Percentiles rank a stretch among this genome's conserved stretches.
Conservation (phyloP, 2,113 vertebrate genomes). For the Hemiprocne comata region DNA sequence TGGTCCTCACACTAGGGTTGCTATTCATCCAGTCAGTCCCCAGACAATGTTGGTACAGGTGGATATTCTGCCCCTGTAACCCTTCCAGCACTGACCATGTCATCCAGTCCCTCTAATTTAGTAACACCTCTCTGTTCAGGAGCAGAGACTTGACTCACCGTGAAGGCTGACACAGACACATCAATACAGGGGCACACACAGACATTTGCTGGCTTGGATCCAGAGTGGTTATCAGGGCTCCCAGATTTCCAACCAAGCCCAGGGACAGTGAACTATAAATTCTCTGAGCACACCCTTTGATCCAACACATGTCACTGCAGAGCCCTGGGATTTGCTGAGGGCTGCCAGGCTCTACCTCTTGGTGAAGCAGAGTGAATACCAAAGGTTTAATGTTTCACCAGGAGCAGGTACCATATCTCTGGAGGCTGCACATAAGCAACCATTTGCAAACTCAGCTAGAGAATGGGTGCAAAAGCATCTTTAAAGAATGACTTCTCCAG, state of each 20-base stretch:
- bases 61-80: background rate
- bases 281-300: background rate
- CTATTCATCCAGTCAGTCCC: rapidly evolving
- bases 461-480: background rate
- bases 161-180: background rate
- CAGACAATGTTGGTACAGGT: background rate
- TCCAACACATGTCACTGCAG: background rate
- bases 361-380: background rate
- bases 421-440: background rate
- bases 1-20: background rate
- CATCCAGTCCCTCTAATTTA: background rate
- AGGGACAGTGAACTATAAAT: background rate
- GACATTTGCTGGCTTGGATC: background rate
- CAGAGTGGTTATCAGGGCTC: background rate
- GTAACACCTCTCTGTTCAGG: background rate
- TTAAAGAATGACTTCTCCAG: background rate
- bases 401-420: background rate
- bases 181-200: background rate
- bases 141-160: background rate
- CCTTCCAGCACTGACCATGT: background rate
- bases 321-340: background rate
- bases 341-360: background rate
- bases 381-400: background rate
- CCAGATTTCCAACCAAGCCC: background rate
- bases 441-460: background rate